Conservation (phyloP, 2,113 vertebrate species). For the Cephalopholis sonnerati region DNA sequence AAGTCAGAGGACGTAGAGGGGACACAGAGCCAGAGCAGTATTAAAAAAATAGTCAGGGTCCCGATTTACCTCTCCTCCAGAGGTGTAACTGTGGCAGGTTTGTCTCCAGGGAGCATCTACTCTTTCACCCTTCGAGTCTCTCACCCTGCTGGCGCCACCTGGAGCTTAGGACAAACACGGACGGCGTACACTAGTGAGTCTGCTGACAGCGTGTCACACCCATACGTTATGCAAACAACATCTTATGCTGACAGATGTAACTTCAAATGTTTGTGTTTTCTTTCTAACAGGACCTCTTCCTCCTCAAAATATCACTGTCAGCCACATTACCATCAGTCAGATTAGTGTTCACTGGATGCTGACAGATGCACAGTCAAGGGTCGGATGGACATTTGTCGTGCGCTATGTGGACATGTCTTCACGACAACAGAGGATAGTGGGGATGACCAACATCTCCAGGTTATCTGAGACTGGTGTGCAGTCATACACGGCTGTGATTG, state of each 20-base stretch:
- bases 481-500: slow-evolving; percentile 79
- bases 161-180: slow-evolving; percentile 83
- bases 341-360: slow-evolving; percentile 84
- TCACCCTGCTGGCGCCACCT: slow-evolving; percentile 78
- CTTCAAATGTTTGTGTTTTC: slow-evolving; percentile 25
- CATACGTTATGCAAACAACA: background rate
- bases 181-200: slow-evolving; percentile 88
- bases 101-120: slow-evolving; percentile 87
- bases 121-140: slow-evolving; percentile 85
- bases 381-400: slow-evolving; percentile 83
- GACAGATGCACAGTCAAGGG: slow-evolving; percentile 57
- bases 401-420: slow-evolving; percentile 80
- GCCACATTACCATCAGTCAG: slow-evolving; percentile 78
- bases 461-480: slow-evolving; percentile 69
- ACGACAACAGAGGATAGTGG: slow-evolving; percentile 64
- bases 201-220: background rate
- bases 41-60: slow-evolving; percentile 46
- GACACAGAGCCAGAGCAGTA: slow-evolving; percentile 1
- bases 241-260: background rate
- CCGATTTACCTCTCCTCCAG: slow-evolving; percentile 68
- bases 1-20: slow-evolving; percentile 7
- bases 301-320: slow-evolving; percentile 81
- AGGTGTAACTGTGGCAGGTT: slow-evolving; percentile 76
- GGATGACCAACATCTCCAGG: slow-evolving; percentile 75
- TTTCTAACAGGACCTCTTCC: slow-evolving; percentile 83